Base-by-base conservation (phyloP, 2,113 vertebrate genomes). In the Rhabdomys dilectus region DNA sequence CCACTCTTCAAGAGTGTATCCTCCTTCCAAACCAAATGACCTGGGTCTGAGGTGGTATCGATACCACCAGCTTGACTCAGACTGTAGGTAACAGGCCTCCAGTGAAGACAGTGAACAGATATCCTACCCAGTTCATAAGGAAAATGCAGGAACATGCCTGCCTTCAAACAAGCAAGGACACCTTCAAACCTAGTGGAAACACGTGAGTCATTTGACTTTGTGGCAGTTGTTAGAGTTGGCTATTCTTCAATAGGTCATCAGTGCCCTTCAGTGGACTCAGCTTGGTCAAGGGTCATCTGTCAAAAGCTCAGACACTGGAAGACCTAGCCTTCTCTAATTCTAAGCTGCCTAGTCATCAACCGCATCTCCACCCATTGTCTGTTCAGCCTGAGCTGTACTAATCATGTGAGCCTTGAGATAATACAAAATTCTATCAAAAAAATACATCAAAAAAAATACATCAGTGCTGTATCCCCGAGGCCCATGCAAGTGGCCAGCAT, bases 11-110 rank as follows among this genome's bases (percentile, higher is more conserved):
- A 94, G 51, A 85, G 24, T 19, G 16, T 90, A n/a, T 24, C 89
- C 88, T 91, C 62, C 84, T 84, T 75, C n/a, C 2, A 97, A 92
- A 88, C 34, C 53, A 36, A 95, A 94, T 93, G 16, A 91, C 16
- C 48, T 34, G 84, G 22, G 36, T 95, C 88, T 58, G 39, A 84
- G 36, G 4, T 90, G 31, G 24, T 8, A 93, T 97, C 95, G 39
- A 15, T 39, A 94, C 42, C 1, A 1, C 10, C 51, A 82, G n/a
- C 72, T 92, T 85, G 36, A 95, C 91, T 76, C 45, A 97, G 39
- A 73, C 93, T 48, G 15, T n/a, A 86, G n/a, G 10, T 66, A 19
- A 31, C 29, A 76, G 58, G 62, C 73, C 68, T 31, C 51, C 56
- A 56, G 66, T 92, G 29, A 84, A 89, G 60, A 39, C 15, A 51